A percentile compares a stretch with the other conserved stretches of the same genome.
Evolutionary conservation across 2,113 vertebrate species (phyloP).

Genomic region (Odontesthes bonariensis): DNA sequence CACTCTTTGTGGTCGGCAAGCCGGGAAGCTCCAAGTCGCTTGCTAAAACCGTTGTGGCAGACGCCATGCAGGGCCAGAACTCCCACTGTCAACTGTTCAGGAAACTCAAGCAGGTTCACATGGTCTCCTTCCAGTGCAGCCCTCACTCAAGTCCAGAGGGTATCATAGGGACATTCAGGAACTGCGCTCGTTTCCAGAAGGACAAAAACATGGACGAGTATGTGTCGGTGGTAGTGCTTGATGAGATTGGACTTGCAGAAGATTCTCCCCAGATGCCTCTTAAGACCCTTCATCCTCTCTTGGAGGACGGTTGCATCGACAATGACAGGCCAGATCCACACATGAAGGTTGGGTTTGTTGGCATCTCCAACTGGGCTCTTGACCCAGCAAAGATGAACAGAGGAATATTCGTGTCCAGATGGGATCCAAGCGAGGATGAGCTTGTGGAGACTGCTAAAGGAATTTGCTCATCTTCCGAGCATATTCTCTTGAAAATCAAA

Average conservation of each 20-base stretch:
- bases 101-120: constrained; percentile 82
- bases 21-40: constrained; percentile 87
- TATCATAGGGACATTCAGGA: constrained; percentile 83
- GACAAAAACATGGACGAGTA: constrained; percentile 83
- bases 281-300: constrained; percentile 85
- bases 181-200: constrained; percentile 85
- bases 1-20: constrained; percentile 86
- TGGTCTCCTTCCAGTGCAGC: constrained; percentile 87
- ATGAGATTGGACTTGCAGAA: constrained; percentile 86
- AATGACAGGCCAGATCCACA: constrained; percentile 78
- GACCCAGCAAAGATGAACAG: constrained; percentile 88
- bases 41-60: constrained; percentile 83
- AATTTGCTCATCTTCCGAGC: constrained; percentile 78
- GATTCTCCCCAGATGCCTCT: constrained; percentile 87
- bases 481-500: constrained; percentile 71
- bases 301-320: constrained; percentile 85
- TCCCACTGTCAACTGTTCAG: constrained; percentile 77
- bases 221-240: constrained; percentile 84
- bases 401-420: constrained; percentile 84
- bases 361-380: constrained; percentile 87
- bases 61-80: constrained; percentile 83
- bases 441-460: constrained; percentile 83
- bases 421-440: constrained; percentile 82
- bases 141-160: constrained; percentile 86
- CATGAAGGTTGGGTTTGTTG: constrained; percentile 86